Evolutionary conservation across 2,797 vertebrate species (phyloP).

Genomic region (Pteropus rufus): DNA sequence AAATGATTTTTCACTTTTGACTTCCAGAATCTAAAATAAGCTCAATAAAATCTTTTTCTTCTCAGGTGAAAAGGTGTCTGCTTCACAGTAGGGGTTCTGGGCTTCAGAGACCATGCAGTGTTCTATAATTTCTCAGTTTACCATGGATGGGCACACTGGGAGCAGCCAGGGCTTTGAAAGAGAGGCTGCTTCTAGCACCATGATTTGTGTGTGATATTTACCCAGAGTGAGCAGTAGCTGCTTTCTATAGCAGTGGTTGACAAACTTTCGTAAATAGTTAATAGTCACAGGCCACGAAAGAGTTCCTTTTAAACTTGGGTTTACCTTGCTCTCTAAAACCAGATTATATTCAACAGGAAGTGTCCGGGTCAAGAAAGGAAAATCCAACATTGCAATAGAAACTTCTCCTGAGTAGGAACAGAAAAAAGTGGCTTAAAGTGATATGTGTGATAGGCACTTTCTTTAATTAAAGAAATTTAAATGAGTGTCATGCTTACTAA

Average conservation of each 20-base stretch:
- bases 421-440: not conserved
- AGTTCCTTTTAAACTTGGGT: not conserved
- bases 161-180: not conserved
- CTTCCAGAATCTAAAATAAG: not conserved
- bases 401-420: not conserved
- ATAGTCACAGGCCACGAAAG: not conserved
- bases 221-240: not conserved
- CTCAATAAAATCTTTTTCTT: not conserved
- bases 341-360: not conserved
- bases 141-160: not conserved
- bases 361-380: not conserved
- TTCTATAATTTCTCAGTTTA: not conserved
- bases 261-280: not conserved
- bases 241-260: not conserved
- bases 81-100: not conserved
- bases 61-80: not conserved
- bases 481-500: not conserved
- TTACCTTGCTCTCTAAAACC: not conserved
- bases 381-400: not conserved
- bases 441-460: not conserved
- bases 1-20: not conserved
- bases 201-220: not conserved
- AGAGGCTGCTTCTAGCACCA: not conserved
- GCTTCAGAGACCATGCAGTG: not conserved
- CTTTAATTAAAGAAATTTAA: not conserved